Conservation (phyloP, 2,797 vertebrate species). For the Myripristis jacobus region DNA sequence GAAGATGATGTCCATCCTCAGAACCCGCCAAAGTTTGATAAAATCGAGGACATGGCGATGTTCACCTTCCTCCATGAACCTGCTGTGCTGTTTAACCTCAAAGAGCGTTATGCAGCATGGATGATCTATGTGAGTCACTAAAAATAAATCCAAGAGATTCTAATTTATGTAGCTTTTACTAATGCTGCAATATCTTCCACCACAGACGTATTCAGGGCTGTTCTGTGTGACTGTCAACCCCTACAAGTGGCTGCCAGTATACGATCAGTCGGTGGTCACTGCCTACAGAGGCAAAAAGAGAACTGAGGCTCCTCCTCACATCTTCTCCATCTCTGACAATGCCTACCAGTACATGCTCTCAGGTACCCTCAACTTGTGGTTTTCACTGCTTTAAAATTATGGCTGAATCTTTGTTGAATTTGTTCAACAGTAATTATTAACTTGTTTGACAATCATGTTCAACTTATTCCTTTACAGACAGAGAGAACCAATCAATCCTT, state of each 20-base stretch:
- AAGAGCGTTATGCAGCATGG: slow-evolving; percentile 88
- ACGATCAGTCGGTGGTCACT: slow-evolving; percentile 82
- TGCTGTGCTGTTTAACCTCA: slow-evolving; percentile 88
- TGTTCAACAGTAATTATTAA: no score
- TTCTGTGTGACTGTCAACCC: no score
- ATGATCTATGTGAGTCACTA: slow-evolving; percentile 87
- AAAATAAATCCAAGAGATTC: no score
- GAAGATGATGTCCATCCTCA: slow-evolving; percentile 85
- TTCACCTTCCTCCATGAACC: slow-evolving; percentile 90
- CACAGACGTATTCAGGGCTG: slow-evolving; percentile 83
- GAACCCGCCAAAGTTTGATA: slow-evolving; percentile 91
- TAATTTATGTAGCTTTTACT: background rate
- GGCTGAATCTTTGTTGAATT: no score
- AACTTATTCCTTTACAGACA: slow-evolving; percentile 76
- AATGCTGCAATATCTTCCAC: background rate
- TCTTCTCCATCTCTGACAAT: no score
- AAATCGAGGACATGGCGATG: slow-evolving; percentile 93
- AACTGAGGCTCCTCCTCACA: slow-evolving; percentile 84
- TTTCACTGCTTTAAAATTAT: slow-evolving; percentile 62
- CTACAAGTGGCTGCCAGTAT: slow-evolving; percentile 87
- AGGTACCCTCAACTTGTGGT: slow-evolving; percentile 60
- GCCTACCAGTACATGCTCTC: slow-evolving; percentile 81
- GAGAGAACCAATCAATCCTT: no score
- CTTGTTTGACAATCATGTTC: no score
- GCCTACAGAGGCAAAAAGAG: slow-evolving; percentile 88